A percentile compares a stretch with the other conserved stretches of the same genome.
phyloP scores from a whole-genome alignment of 2,888 invertebrate genomes.

The Eudasyphora cyanicolor region DNA sequence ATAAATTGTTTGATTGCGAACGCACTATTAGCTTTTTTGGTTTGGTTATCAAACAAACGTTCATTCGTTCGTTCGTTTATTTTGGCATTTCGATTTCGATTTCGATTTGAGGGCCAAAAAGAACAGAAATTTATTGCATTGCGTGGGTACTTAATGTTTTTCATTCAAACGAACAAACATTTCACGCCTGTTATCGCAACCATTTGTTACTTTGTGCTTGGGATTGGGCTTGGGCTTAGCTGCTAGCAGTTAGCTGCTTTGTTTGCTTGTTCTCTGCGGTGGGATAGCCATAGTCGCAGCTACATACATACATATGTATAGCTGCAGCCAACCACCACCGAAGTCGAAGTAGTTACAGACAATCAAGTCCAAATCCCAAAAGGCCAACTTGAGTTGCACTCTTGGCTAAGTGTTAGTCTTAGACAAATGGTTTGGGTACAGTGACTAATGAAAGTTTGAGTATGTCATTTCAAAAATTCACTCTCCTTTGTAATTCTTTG shows the following conservation, averaged over 20 bases:
- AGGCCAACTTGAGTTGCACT: neutral
- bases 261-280: constrained; percentile 25
- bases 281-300: neutral
- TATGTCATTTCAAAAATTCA: no score
- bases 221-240: no score
- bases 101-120: neutral
- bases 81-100: neutral
- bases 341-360: no score
- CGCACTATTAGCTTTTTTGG: neutral
- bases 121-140: constrained; percentile 53
- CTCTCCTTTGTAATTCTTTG: no score
- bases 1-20: constrained; percentile 19
- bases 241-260: no score
- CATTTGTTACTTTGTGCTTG: constrained; percentile 52
- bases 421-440: no score
- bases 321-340: no score
- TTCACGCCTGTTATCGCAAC: constrained; percentile 59
- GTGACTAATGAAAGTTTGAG: no score
- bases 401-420: neutral
- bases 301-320: no score
- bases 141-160: constrained; percentile 59
- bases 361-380: neutral
- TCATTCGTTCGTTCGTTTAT: neutral
- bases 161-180: constrained; percentile 23
- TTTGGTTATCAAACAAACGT: neutral